Conservation (phyloP, 2,888 invertebrate genomes). For the Hanleya hanleyi region DNA sequence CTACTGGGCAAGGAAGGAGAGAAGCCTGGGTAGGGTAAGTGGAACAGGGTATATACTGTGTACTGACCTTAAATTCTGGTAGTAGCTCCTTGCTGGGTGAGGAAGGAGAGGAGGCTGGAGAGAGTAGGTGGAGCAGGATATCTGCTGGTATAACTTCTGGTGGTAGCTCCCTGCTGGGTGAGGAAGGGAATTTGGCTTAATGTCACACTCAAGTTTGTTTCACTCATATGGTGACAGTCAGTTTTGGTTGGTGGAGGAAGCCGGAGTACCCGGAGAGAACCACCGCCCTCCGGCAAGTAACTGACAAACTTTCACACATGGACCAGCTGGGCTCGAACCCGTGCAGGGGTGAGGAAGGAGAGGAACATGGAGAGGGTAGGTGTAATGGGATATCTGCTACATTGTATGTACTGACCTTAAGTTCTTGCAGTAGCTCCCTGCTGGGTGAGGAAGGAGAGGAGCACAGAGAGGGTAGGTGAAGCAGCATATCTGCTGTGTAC, state of each 20-base stretch:
- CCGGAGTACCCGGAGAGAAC: too few species aligned
- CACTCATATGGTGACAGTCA: too few species aligned
- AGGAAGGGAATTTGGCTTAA: too few species aligned
- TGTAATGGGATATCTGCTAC: conserved; percentile 35
- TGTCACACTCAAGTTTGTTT: too few species aligned
- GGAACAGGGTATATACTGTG: conserved; percentile 31
- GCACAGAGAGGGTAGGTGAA: conserved; percentile 23
- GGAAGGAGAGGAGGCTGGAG: conserved; percentile 44
- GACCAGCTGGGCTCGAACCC: too few species aligned
- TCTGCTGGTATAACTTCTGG: conserved; percentile 41
- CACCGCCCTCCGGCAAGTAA: too few species aligned
- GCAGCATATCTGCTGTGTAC: conserved; percentile 42
- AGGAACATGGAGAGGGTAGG: conserved; percentile 34
- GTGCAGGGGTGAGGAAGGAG: conserved; percentile 53
- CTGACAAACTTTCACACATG: too few species aligned
- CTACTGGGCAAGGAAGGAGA: conserved; percentile 51
- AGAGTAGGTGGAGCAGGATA: conserved; percentile 26
- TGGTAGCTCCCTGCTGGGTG: too few species aligned
- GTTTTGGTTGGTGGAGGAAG: too few species aligned
- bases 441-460: conserved; percentile 52
- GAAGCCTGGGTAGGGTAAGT: conserved; percentile 34
- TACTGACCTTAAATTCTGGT: conserved; percentile 51
- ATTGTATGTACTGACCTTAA: conserved; percentile 49
- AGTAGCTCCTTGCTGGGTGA: conserved; percentile 50
- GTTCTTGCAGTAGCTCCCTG: conserved; percentile 55